phyloP scores from a whole-genome alignment of 2,888 invertebrate genomes.

The Seira ritae region DNA sequence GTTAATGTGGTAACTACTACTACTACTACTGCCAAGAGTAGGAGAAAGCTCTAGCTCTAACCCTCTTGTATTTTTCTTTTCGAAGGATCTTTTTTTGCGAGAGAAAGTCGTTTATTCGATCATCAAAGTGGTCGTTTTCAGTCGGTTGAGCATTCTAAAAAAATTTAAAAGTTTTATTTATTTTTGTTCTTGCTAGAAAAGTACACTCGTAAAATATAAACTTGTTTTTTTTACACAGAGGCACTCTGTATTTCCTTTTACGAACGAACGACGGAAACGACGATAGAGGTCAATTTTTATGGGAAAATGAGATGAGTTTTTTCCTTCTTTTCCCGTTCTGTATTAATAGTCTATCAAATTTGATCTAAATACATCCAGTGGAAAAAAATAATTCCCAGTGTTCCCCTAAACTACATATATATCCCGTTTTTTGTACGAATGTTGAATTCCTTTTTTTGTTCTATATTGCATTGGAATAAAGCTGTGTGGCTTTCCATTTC shows the following conservation, averaged over 20 bases:
- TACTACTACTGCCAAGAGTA: neutral
- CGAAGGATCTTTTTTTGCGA: conserved; percentile 6
- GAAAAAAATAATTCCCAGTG: neutral
- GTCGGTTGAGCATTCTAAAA: conserved; percentile 53
- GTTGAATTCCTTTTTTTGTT: neutral
- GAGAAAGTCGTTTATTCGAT: conserved; percentile 52
- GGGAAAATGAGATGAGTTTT: conserved; percentile 38
- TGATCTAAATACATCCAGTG: neutral
- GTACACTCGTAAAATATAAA: conserved; percentile 34
- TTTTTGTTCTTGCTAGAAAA: conserved; percentile 25
- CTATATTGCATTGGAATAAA: too few species aligned
- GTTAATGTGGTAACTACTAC: conserved; percentile 27
- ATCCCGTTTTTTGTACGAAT: neutral
- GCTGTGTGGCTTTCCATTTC: too few species aligned
- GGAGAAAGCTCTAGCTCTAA: neutral
- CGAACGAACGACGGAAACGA: conserved; percentile 2
- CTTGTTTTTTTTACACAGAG: conserved; percentile 19
- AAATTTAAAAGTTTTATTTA: conserved; percentile 34
- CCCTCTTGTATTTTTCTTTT: neutral
- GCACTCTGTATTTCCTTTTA: conserved; percentile 14
- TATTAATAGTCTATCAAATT: neutral
- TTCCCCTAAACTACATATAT: neutral
- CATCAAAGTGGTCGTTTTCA: conserved; percentile 59
- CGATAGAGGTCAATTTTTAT: conserved; percentile 37
- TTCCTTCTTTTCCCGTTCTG: neutral